phyloP scores from a whole-genome alignment of 2,113 vertebrate genomes.

The Argyrosomus japonicus region DNA sequence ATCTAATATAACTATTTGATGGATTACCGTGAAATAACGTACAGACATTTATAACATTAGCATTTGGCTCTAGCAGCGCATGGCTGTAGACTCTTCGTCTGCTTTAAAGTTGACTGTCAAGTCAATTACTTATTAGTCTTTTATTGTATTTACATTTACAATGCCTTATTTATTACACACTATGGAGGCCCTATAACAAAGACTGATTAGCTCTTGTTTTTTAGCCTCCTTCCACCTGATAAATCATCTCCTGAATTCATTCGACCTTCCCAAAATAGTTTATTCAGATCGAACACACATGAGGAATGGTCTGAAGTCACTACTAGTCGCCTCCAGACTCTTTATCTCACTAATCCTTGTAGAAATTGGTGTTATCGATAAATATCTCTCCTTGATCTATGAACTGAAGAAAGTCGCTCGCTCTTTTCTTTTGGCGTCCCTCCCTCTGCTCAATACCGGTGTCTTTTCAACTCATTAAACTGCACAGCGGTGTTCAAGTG shows the following conservation, averaged over 20 bases:
- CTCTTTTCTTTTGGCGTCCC: background rate
- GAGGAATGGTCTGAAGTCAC: constrained; percentile 24
- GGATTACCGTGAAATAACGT: background rate
- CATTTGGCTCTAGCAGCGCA: no score
- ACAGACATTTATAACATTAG: background rate
- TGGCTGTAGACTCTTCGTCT: background rate
- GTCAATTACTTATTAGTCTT: background rate
- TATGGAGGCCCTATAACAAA: background rate
- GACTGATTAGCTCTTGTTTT: background rate
- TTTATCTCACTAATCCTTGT: constrained; percentile 26
- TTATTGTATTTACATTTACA: background rate
- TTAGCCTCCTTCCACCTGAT: background rate
- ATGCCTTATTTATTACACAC: background rate
- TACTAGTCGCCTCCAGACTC: constrained; percentile 1
- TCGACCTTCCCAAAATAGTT: constrained; percentile 18
- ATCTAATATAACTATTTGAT: background rate
- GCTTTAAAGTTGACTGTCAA: background rate
- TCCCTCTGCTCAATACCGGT: background rate
- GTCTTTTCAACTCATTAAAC: constrained; percentile 47
- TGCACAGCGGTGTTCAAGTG: background rate
- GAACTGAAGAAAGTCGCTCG: constrained; percentile 27
- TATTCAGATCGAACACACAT: background rate
- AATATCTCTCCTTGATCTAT: constrained; percentile 52
- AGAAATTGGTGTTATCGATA: constrained; percentile 45
- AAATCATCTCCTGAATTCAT: constrained; percentile 7